A percentile compares a stretch with the other conserved stretches of the same genome.
phyloP scores from a whole-genome alignment of 2,888 invertebrate genomes.

The Odontomyia ornata region DNA sequence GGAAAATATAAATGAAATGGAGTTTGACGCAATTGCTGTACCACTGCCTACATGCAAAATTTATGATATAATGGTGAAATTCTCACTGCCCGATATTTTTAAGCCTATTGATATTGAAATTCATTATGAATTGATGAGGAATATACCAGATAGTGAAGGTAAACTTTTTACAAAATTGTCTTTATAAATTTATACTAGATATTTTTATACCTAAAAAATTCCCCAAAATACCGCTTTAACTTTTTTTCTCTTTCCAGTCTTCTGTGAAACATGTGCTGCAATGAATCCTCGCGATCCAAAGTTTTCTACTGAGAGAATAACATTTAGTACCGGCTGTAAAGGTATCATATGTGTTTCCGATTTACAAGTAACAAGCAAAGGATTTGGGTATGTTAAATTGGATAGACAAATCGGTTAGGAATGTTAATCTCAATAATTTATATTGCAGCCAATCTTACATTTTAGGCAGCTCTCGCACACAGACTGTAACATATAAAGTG shows the following conservation, averaged over 20 bases:
- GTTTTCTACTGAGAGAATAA: conserved; percentile 59
- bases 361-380: conserved; percentile 57
- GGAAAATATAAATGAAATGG: conserved; percentile 56
- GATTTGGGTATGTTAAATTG: conserved; percentile 54
- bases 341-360: conserved; percentile 62
- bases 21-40: conserved; percentile 57
- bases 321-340: conserved; percentile 63
- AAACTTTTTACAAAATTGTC: conserved; percentile 3
- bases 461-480: conserved; percentile 59
- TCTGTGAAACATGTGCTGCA: conserved; percentile 62
- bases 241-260: conserved; percentile 53
- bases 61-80: conserved; percentile 58
- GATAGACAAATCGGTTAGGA: neutral
- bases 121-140: conserved; percentile 59
- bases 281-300: conserved; percentile 62
- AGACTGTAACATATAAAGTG: conserved; percentile 60
- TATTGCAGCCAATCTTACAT: conserved; percentile 57
- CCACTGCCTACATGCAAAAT: conserved; percentile 57
- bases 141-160: conserved; percentile 60
- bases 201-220: conserved; percentile 1
- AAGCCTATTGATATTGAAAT: conserved; percentile 63
- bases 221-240: too few species aligned
- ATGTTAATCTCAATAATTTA: neutral
- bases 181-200: neutral
- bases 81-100: conserved; percentile 62